These are phyloP conservation scores for Collichthys lucidus DNA, from an alignment of 2,113 vertebrate genomes.

Conservation along the genomic window DNA sequence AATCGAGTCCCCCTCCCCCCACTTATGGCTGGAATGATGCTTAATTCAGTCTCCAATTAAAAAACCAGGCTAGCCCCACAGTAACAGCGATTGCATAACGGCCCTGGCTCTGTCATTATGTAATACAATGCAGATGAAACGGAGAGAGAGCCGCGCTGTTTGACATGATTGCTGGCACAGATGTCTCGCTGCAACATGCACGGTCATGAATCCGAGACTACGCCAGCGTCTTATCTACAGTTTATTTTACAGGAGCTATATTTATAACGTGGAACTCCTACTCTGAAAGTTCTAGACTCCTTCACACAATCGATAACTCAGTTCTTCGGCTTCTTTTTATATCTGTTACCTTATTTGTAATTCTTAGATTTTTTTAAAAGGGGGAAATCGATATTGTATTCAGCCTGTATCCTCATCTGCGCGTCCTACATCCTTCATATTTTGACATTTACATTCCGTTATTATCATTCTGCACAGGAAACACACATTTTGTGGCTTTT, in stretches of 20 bases:
- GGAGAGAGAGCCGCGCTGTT: slow-evolving; percentile 23
- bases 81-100: slow-evolving; percentile 63
- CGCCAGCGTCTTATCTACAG: not conserved
- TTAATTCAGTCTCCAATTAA: slow-evolving; percentile 66
- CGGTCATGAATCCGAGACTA: slow-evolving; percentile 10
- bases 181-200: slow-evolving; percentile 19
- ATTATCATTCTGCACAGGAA: not conserved
- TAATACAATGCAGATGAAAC: slow-evolving; percentile 62
- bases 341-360: not conserved
- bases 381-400: not conserved
- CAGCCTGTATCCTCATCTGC: not conserved
- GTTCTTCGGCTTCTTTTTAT: slow-evolving; percentile 1
- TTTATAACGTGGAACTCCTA: not conserved
- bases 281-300: not conserved
- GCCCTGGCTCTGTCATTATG: slow-evolving; percentile 43
- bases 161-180: slow-evolving; percentile 46
- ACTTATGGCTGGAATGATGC: slow-evolving; percentile 37
- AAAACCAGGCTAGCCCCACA: slow-evolving; percentile 48
- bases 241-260: not conserved
- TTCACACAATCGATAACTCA: not conserved
- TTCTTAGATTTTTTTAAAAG: not conserved
- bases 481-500: not conserved
- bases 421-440: not conserved
- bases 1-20: slow-evolving; percentile 2
- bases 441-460: slow-evolving; percentile 15